Base-by-base conservation (phyloP, 1,140 invertebrate genomes). In the Lepidurus arcticus region DNA sequence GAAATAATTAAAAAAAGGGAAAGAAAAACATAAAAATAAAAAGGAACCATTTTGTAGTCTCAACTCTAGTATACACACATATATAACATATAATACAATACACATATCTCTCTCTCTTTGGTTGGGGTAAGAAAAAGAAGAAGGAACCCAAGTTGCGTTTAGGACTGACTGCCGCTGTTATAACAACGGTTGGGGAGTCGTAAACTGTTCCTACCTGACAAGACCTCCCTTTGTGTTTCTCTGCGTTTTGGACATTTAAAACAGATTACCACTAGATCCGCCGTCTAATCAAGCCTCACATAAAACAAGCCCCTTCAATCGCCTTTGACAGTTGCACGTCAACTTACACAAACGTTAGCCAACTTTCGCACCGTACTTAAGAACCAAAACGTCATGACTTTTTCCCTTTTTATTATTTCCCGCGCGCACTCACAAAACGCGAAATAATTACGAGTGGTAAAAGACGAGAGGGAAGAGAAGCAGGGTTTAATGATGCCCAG, bases 181-280 rank as follows among this genome's bases (percentile, higher is more conserved):
- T 65, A 65, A 65, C 53, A 65, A 65, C 53, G 53, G 53, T 65
- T 65, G 53, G 53, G 53, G 53, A 65, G 53, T 65, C 53, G 53
- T 65, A 65, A 65, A 65, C 10, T 65, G 53, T 65, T 65, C 53
- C 53, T 65, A 65, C 53, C 53, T 65, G 53, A 65, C 53, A 65
- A 65, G 53, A 65, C 53, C 53, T 65, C 53, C 53, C 53, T 65
- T 65, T 65, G 53, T 65, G 53, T 65, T 65, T 65, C 53, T 65
- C 53, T 65, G 53, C 53, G 53, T 65, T 65, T 65, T 65, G 53
- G 53, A 65, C 53, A 65, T 65, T 65, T 65, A 65, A 65, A 65
- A 65, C 53, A 65, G 53, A 65, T 65, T 65, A 65, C 53, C 53
- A 9, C 16, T 13, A 13, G 53, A 65, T n/a, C 53, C 53, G 53